These are phyloP conservation scores for Rallus crepitans DNA, from an alignment of 2,797 vertebrate genomes.

Conservation along the genomic window DNA sequence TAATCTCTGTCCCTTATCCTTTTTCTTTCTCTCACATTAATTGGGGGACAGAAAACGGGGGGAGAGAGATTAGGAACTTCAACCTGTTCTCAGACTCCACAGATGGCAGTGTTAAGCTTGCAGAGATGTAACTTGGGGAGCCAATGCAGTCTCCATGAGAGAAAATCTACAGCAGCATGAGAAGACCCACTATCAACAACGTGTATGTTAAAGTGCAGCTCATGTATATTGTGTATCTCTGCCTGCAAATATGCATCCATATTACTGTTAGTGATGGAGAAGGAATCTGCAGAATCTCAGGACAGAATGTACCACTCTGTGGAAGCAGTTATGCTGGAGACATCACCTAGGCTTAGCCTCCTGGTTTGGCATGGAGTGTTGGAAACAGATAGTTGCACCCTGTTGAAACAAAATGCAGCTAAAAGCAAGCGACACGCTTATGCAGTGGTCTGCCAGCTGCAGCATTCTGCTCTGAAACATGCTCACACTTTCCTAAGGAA, in stretches of 20 bases:
- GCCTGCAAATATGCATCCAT: neutral
- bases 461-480: neutral
- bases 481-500: neutral
- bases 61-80: neutral
- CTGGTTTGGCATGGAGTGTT: neutral
- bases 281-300: neutral
- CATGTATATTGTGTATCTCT: rapidly evolving
- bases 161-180: rapidly evolving
- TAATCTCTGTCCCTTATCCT: neutral
- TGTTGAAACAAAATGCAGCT: neutral
- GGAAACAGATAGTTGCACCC: neutral
- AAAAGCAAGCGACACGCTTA: neutral
- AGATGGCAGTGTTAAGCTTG: neutral
- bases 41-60: too few relatives aligned
- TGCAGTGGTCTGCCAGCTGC: neutral
- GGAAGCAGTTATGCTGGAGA: neutral
- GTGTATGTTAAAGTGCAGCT: neutral
- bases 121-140: neutral
- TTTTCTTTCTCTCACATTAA: neutral
- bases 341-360: neutral
- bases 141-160: neutral
- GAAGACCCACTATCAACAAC: neutral
- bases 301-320: neutral
- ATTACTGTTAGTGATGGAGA: neutral
- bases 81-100: neutral